These are phyloP conservation scores for Amiota communis DNA, from an alignment of 2,888 invertebrate species.

Conservation along the genomic window DNA sequence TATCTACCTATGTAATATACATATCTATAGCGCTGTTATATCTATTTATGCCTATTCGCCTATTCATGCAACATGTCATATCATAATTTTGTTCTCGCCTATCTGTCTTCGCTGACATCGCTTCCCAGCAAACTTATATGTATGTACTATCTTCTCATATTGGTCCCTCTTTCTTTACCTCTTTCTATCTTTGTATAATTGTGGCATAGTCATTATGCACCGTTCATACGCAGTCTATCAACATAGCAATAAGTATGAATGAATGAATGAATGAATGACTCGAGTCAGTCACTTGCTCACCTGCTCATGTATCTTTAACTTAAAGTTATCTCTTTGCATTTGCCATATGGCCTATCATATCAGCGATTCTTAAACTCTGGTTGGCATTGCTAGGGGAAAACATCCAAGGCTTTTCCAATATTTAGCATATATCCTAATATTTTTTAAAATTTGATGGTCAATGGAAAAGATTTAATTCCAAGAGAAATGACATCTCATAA, in stretches of 20 bases:
- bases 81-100: slow-evolving; percentile 34
- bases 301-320: slow-evolving; percentile 42
- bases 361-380: slow-evolving; percentile 24
- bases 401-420: no score
- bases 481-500: no score
- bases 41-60: slow-evolving; percentile 7
- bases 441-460: no score
- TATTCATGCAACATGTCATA: slow-evolving; percentile 34
- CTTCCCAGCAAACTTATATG: neutral
- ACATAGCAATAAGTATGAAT: slow-evolving; percentile 1
- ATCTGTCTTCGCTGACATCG: neutral
- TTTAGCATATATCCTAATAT: no score
- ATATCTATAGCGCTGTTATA: neutral
- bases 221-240: slow-evolving; percentile 1
- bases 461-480: no score
- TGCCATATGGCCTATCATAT: slow-evolving; percentile 20
- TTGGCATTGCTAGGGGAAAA: no score
- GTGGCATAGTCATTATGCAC: neutral
- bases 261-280: neutral
- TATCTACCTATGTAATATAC: neutral
- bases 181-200: no score
- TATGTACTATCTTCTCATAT: no score
- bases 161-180: no score
- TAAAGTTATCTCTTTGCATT: neutral
- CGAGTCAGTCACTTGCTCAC: slow-evolving; percentile 30